Conservation (phyloP, 2,888 invertebrate species). For the Fragum sueziense region DNA sequence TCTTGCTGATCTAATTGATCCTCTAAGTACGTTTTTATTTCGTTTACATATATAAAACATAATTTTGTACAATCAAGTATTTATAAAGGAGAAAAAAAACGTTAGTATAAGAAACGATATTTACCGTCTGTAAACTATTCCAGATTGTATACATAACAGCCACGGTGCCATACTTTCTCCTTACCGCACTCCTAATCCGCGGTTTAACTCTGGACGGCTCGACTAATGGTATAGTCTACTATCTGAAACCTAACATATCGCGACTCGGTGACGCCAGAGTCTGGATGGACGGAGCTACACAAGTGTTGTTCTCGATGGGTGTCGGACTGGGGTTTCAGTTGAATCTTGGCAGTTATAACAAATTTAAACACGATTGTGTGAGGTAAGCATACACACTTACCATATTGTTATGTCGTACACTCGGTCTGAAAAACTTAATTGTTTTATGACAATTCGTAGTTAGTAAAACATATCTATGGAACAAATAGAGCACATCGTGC, state of each 20-base stretch:
- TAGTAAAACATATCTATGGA: too few species aligned
- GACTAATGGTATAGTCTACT: constrained; percentile 87
- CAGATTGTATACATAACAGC: constrained; percentile 72
- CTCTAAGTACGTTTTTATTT: too few species aligned
- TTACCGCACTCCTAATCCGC: constrained; percentile 63
- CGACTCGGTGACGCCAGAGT: constrained; percentile 85
- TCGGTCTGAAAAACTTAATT: too few species aligned
- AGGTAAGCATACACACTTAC: constrained; percentile 11
- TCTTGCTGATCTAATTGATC: too few species aligned
- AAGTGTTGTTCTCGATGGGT: constrained; percentile 43
- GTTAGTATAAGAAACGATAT: too few species aligned
- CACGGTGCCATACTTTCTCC: constrained; percentile 65
- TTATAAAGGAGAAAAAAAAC: too few species aligned
- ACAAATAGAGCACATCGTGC: too few species aligned
- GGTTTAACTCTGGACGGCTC: constrained; percentile 85
- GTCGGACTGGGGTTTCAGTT: constrained; percentile 40
- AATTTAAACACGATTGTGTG: constrained; percentile 27
- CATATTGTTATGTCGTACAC: too few species aligned
- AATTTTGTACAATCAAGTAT: too few species aligned
- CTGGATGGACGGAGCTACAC: constrained; percentile 45
- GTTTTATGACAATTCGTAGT: too few species aligned
- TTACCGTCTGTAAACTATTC: not conserved
- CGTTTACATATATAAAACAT: too few species aligned
- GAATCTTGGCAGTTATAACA: constrained; percentile 43
- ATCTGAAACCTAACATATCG: constrained; percentile 88